A percentile compares a stretch with the other conserved stretches of the same genome.
Evolutionary conservation across 1,140 invertebrate species (phyloP).

Genomic region (Tetragnatha versicolor): DNA sequence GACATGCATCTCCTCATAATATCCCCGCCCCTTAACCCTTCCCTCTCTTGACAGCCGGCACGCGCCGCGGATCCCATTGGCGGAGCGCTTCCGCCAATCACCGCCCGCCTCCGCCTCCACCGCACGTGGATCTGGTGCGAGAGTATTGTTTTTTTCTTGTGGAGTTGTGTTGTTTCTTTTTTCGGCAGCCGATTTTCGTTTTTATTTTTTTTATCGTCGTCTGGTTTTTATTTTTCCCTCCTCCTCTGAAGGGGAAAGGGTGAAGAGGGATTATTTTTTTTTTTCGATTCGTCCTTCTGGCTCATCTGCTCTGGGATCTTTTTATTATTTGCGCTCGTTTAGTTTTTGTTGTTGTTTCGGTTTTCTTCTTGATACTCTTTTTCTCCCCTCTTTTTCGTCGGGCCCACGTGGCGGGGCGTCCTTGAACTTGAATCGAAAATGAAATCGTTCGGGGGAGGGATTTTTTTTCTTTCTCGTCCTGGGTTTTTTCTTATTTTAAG

Average conservation of each 20-base stretch:
- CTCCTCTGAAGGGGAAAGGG: conserved; percentile 3
- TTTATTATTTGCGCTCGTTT: conserved; percentile 25
- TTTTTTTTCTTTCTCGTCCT: not conserved
- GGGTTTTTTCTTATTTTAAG: not conserved
- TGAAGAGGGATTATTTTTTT: not conserved
- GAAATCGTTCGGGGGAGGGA: not conserved
- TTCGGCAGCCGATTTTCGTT: not conserved
- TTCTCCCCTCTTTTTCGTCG: not conserved
- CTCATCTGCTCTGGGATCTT: conserved; percentile 15
- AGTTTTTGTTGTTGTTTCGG: not conserved
- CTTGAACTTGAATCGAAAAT: conserved; percentile 39
- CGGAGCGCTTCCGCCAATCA: conserved; percentile 18
- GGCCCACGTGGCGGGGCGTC: not conserved
- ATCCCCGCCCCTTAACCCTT: conserved; percentile 37
- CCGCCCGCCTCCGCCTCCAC: not conserved
- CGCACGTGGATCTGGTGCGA: conserved; percentile 15
- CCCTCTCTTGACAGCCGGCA: conserved; percentile 42
- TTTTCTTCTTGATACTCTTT: not conserved
- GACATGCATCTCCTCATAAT: conserved; percentile 40
- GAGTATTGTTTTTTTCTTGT: not conserved
- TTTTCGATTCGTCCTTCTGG: conserved; percentile 3
- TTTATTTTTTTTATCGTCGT: not conserved
- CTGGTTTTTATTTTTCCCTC: not conserved
- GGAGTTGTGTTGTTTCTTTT: not conserved
- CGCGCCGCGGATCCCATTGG: conserved; percentile 28